A percentile compares a stretch with the other conserved stretches of the same genome.
phyloP scores from a whole-genome alignment of 1,140 invertebrate species.

The Bombus cullumanus region DNA sequence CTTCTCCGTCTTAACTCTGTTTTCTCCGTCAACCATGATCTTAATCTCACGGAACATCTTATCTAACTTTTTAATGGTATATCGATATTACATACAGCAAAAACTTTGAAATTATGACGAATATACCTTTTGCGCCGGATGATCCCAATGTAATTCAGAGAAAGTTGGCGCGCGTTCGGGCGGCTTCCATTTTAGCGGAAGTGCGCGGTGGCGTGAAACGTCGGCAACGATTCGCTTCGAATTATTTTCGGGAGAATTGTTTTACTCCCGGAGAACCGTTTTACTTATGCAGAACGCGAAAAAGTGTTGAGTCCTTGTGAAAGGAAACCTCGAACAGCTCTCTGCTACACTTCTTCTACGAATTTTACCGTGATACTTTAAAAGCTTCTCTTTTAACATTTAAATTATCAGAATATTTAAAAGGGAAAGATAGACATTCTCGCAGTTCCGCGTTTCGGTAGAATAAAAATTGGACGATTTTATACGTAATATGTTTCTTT shows the following conservation, averaged over 20 bases:
- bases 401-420: too few relatives aligned
- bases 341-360: too few relatives aligned
- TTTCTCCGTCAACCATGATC: neutral
- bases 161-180: slow-evolving; percentile 10
- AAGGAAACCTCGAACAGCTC: too few relatives aligned
- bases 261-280: neutral
- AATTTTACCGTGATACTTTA: too few relatives aligned
- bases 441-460: too few relatives aligned
- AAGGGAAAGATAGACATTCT: too few relatives aligned
- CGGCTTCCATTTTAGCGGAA: slow-evolving; percentile 15
- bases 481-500: too few relatives aligned
- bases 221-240: neutral
- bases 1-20: neutral
- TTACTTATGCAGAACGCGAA: neutral
- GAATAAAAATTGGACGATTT: too few relatives aligned
- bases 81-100: slow-evolving; percentile 31
- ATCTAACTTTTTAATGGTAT: slow-evolving; percentile 51
- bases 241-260: neutral
- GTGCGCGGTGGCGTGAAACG: neutral
- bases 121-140: neutral
- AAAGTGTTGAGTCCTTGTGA: too few relatives aligned
- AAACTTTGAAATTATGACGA: slow-evolving; percentile 45
- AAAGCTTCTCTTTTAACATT: too few relatives aligned
- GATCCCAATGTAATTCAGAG: slow-evolving; percentile 1
- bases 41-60: slow-evolving; percentile 34